Conservation (phyloP, 2,888 invertebrate species). For the Caenorhabditis virilis region DNA sequence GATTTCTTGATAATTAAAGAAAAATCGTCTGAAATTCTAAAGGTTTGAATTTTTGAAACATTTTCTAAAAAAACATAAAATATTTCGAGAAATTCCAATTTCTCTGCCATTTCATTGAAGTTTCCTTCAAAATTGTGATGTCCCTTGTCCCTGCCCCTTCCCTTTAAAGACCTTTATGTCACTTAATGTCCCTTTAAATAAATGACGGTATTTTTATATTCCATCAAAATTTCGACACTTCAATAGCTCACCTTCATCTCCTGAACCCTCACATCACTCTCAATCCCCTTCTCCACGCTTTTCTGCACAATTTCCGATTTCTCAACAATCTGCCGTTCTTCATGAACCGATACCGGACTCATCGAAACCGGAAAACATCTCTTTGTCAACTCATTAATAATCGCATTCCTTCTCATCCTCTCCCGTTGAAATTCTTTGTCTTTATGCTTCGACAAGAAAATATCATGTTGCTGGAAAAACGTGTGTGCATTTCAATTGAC, state of each 20-base stretch:
- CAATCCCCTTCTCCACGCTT: not conserved
- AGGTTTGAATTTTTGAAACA: not conserved
- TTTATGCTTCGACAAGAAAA: slow-evolving; percentile 2
- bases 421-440: slow-evolving; percentile 7
- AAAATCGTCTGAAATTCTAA: not conserved
- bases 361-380: slow-evolving; percentile 21
- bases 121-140: too few species aligned
- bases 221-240: too few species aligned
- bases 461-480: too few species aligned
- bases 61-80: not conserved
- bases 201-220: too few species aligned
- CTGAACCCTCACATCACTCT: slow-evolving; percentile 3
- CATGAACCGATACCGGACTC: not conserved
- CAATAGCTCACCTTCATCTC: slow-evolving; percentile 4
- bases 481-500: too few species aligned
- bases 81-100: not conserved
- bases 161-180: too few species aligned
- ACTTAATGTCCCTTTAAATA: too few species aligned
- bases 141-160: too few species aligned
- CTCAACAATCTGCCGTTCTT: not conserved
- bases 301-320: not conserved
- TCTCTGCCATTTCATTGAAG: not conserved
- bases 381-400: slow-evolving; percentile 4
- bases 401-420: slow-evolving; percentile 9
- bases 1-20: not conserved